These are phyloP conservation scores for Andrena fulva DNA, from an alignment of 2,888 invertebrate species.

Conservation along the genomic window DNA sequence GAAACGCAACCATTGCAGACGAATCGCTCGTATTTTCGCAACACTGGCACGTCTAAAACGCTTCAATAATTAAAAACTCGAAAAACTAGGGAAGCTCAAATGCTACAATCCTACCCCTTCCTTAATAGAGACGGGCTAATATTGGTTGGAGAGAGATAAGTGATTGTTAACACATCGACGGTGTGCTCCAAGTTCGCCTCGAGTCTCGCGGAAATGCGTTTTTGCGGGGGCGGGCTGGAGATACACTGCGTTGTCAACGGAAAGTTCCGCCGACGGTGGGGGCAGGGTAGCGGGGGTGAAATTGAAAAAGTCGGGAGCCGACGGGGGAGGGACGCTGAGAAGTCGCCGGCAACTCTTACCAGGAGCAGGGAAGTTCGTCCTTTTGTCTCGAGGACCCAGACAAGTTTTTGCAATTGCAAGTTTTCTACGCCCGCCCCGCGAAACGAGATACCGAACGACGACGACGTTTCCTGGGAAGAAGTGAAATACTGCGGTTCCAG, in stretches of 20 bases:
- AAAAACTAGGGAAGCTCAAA: slow-evolving; percentile 8
- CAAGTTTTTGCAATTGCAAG: slow-evolving; percentile 79
- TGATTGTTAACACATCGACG: slow-evolving; percentile 48
- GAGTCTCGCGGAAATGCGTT: slow-evolving; percentile 53
- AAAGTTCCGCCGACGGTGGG: slow-evolving; percentile 53
- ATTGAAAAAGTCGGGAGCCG: slow-evolving; percentile 45
- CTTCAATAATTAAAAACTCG: slow-evolving; percentile 33
- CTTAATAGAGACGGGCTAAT: not conserved
- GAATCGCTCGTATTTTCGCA: slow-evolving; percentile 36
- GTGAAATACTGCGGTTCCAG: slow-evolving; percentile 56
- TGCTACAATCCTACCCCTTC: no score
- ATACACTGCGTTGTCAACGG: slow-evolving; percentile 40
- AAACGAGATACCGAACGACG: slow-evolving; percentile 67
- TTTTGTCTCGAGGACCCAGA: slow-evolving; percentile 73
- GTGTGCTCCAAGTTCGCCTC: slow-evolving; percentile 33
- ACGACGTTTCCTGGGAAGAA: slow-evolving; percentile 70
- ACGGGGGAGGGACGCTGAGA: slow-evolving; percentile 34
- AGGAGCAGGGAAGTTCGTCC: slow-evolving; percentile 61
- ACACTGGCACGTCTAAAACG: not conserved
- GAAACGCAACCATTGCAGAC: slow-evolving; percentile 49
- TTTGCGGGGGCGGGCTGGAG: slow-evolving; percentile 41
- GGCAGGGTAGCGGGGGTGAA: slow-evolving; percentile 24
- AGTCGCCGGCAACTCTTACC: slow-evolving; percentile 66
- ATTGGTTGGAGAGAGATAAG: not conserved
- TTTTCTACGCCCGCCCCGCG: slow-evolving; percentile 65